Conservation (phyloP, 2,888 invertebrate genomes). For the Zaprionus obscuricornis region DNA sequence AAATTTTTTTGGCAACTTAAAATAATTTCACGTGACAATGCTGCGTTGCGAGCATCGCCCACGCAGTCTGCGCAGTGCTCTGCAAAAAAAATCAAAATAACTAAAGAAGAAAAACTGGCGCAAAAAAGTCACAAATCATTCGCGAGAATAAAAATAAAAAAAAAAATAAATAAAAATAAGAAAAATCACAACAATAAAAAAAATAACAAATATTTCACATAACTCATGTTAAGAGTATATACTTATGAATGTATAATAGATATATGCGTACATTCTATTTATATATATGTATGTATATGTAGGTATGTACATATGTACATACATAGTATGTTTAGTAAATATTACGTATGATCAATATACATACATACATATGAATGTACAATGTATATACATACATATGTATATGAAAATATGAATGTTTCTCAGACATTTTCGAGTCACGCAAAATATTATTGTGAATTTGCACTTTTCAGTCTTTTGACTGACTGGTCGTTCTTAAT, state of each 20-base stretch:
- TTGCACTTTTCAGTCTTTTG: too few relatives aligned
- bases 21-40: constrained; percentile 67
- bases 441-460: neutral
- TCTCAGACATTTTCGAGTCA: constrained; percentile 10
- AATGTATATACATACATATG: neutral
- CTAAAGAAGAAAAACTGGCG: constrained; percentile 8
- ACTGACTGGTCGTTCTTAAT: too few relatives aligned
- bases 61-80: constrained; percentile 14
- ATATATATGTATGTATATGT: too few relatives aligned
- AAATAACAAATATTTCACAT: constrained; percentile 31
- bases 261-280: too few relatives aligned
- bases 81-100: constrained; percentile 8
- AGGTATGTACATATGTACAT: too few relatives aligned
- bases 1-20: constrained; percentile 56
- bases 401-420: constrained; percentile 13
- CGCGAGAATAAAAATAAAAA: constrained; percentile 13
- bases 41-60: constrained; percentile 25
- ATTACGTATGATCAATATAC: neutral
- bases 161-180: constrained; percentile 1
- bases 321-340: too few relatives aligned
- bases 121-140: constrained; percentile 32
- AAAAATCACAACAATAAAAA: too few relatives aligned
- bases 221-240: too few relatives aligned
- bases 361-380: neutral
- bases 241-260: too few relatives aligned